Evolutionary conservation across 2,113 vertebrate genomes (phyloP).

Genomic region (Pterocles orientalis): DNA sequence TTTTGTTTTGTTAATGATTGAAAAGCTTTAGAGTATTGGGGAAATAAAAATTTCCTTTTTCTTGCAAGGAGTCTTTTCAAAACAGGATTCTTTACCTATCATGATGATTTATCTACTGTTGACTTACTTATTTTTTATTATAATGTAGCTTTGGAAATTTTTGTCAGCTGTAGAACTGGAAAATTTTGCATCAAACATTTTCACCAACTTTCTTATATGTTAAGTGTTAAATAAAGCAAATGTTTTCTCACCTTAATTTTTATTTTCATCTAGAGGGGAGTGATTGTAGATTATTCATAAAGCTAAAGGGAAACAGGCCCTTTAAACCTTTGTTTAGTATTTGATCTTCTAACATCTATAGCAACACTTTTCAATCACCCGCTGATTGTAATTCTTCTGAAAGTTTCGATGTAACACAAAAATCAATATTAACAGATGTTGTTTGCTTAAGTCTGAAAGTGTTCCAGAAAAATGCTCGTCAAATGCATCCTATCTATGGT

Average conservation of each 20-base stretch:
- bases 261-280: neutral
- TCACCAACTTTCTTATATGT: neutral
- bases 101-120: neutral
- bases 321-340: slow-evolving; percentile 12
- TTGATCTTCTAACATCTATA: slow-evolving; percentile 8
- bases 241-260: neutral
- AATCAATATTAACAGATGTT: slow-evolving; percentile 78
- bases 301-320: neutral
- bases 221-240: neutral
- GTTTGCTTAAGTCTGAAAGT: slow-evolving; percentile 72
- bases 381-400: slow-evolving; percentile 41
- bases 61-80: neutral
- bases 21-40: neutral
- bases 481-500: slow-evolving; percentile 60
- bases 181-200: neutral
- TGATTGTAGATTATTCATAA: neutral
- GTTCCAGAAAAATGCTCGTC: slow-evolving; percentile 67
- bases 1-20: neutral
- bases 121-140: neutral
- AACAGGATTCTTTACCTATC: neutral
- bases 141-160: neutral
- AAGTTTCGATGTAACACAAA: slow-evolving; percentile 54
- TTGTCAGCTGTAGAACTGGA: neutral
- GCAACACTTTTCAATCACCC: slow-evolving; percentile 52
- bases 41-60: neutral